Evolutionary conservation across 1,140 invertebrate species (phyloP), one percentile per base, ranked within the genome.

Genomic region (Neodiprion lecontei): DNA sequence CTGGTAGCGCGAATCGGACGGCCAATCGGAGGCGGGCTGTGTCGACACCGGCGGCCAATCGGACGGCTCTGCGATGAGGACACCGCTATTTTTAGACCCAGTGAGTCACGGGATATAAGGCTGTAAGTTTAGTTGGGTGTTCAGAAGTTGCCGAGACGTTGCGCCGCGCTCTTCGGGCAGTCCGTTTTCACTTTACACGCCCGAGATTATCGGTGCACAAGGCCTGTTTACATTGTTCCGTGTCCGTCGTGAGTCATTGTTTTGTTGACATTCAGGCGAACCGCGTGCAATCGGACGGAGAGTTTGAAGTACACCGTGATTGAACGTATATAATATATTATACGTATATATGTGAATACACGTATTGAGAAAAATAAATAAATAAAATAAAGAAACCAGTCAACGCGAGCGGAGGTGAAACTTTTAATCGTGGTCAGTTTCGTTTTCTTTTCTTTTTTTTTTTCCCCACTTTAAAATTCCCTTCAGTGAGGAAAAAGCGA

Each of bases 41-140:
- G 84, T 83, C 84, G 85, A 74, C 85, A 89, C 65, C 67, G 5
- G 0, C 47, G 47, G 53, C 89, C 88, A 89, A 89, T 89, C 50
- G 10, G 9, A 48, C 3, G 2, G 14, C 65, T 0, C 1, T 0
- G 0, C 28, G 65, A 47, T 90, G 89, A 89, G 87, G 88, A 80
- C 81, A 82, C 65, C 50, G 76, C 78, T 88, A 89, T 86, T 87
- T 87, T 88, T 86, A 87, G 82, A 67, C 47, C 21, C 53, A 70
- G 79, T 89, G 89, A 89, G 83, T 89, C 89, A 89, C 85, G 82
- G 83, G 82, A 88, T 88, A 89, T 86, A 89, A 88, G 86, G 82
- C 80, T 77, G 81, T 86, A 84, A 81, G 76, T 84, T 84, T 82
- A 82, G 80, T 84, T 83, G 81, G 80, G 74, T 81, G 81, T 84